A percentile compares a stretch with the other conserved stretches of the same genome.
phyloP scores from a whole-genome alignment of 2,888 invertebrate species.

The Baronia brevicornis region DNA sequence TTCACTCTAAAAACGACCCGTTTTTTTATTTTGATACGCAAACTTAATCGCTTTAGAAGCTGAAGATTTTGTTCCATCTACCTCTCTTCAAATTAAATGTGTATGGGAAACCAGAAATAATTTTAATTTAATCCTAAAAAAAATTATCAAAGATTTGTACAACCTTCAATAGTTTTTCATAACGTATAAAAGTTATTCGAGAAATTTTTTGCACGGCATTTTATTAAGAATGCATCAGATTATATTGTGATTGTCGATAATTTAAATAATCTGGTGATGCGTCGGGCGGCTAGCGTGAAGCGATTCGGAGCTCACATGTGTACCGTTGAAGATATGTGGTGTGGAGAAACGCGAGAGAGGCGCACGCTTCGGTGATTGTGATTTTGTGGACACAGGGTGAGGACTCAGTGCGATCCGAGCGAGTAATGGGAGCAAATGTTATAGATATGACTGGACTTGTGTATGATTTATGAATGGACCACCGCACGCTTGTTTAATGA shows the following conservation, averaged over 20 bases:
- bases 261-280: conserved; percentile 22
- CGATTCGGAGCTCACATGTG: conserved; percentile 51
- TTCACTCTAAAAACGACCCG: too few species aligned
- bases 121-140: too few species aligned
- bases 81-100: too few species aligned
- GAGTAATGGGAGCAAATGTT: neutral
- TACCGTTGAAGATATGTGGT: conserved; percentile 63
- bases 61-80: too few species aligned
- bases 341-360: conserved; percentile 67
- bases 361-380: conserved; percentile 50
- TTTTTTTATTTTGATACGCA: too few species aligned
- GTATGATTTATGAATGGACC: neutral
- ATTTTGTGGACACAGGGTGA: conserved; percentile 38
- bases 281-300: conserved; percentile 50
- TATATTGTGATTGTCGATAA: conserved; percentile 15
- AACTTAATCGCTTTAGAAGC: too few species aligned
- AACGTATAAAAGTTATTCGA: neutral
- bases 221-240: conserved; percentile 13
- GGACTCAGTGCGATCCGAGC: conserved; percentile 18
- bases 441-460: neutral
- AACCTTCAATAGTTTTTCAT: neutral
- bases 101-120: too few species aligned
- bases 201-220: conserved; percentile 4
- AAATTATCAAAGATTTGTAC: neutral
- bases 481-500: too few species aligned